phyloP scores from a whole-genome alignment of 1,140 invertebrate species.

The Panagrolaimus sp. region DNA sequence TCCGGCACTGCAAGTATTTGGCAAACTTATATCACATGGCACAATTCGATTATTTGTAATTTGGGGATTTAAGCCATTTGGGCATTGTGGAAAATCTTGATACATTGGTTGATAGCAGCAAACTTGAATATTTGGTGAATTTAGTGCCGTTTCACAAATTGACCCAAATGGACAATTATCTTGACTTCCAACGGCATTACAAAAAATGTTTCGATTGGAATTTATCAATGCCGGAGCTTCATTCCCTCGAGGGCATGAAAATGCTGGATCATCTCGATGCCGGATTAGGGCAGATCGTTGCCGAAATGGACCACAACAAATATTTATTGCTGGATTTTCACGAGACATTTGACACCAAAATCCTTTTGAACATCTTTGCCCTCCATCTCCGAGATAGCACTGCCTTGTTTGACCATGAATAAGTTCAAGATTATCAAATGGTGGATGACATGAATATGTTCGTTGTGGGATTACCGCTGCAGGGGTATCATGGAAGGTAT shows the following conservation, averaged over 20 bases:
- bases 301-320: conserved; percentile 1
- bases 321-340: neutral
- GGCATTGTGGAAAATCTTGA: conserved; percentile 32
- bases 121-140: conserved; percentile 37
- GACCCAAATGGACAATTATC: conserved; percentile 4
- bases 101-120: conserved; percentile 30
- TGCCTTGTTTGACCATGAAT: neutral
- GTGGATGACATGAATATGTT: conserved; percentile 10
- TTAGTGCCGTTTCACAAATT: conserved; percentile 31
- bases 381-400: neutral
- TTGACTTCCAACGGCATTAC: conserved; percentile 1
- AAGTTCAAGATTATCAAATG: conserved; percentile 2
- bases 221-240: conserved; percentile 23
- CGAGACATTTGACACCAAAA: conserved; percentile 14
- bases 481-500: neutral
- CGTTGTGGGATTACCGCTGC: neutral
- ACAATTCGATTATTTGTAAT: conserved; percentile 40
- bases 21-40: conserved; percentile 32
- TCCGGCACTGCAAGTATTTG: conserved; percentile 30
- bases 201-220: conserved; percentile 24
- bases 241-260: conserved; percentile 16
- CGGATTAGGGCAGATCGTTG: neutral
- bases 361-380: neutral
- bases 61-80: conserved; percentile 32
- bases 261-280: conserved; percentile 20